phyloP scores from a whole-genome alignment of 2,888 invertebrate genomes.

The Lasioglossum figueresi region DNA sequence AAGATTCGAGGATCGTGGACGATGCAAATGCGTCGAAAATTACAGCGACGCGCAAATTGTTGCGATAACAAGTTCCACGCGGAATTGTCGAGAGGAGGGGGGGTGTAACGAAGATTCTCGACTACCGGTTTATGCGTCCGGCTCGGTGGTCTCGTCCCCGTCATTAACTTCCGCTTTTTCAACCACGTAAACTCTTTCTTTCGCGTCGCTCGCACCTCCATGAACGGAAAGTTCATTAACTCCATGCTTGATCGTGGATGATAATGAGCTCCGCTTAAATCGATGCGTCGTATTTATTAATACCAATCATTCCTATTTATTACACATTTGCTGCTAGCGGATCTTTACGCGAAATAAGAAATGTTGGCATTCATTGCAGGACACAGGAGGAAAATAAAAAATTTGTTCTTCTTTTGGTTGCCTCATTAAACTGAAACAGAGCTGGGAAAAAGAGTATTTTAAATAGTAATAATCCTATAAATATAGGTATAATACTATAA shows the following conservation, averaged over 20 bases:
- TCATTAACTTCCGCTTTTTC: not conserved
- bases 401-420: too few species aligned
- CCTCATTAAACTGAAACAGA: too few species aligned
- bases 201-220: not conserved
- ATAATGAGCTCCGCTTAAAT: not conserved
- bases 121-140: not conserved
- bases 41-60: conserved; percentile 59
- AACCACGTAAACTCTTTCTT: conserved; percentile 4
- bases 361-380: too few species aligned
- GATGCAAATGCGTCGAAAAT: conserved; percentile 64
- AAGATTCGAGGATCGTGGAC: conserved; percentile 37
- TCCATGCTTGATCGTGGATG: not conserved
- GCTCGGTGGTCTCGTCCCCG: not conserved
- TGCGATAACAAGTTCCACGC: conserved; percentile 64
- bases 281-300: not conserved
- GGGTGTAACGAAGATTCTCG: not conserved
- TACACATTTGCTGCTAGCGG: not conserved
- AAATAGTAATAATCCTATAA: too few species aligned
- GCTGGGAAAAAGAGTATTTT: too few species aligned
- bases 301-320: not conserved
- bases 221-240: not conserved
- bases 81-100: not conserved
- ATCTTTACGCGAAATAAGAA: too few species aligned
- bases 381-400: too few species aligned
- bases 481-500: too few species aligned